Evolutionary conservation across 2,113 vertebrate species (phyloP).

Genomic region (Nothobranchius furzeri): DNA sequence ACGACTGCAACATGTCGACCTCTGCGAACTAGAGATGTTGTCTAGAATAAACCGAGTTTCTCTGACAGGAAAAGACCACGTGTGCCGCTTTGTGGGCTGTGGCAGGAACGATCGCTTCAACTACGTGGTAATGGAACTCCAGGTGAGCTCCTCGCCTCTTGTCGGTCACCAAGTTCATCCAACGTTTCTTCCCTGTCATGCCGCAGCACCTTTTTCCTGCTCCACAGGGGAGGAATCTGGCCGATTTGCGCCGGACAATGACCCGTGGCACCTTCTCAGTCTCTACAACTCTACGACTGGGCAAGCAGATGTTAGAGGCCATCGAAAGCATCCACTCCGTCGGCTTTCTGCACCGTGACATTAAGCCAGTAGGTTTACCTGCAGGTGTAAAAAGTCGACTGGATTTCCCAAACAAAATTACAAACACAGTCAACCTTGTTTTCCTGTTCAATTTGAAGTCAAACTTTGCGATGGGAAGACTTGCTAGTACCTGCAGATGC

Average conservation of each 20-base stretch:
- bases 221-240: slow-evolving; percentile 92
- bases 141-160: slow-evolving; percentile 75
- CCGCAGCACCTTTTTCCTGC: neutral
- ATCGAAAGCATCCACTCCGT: slow-evolving; percentile 98
- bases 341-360: slow-evolving; percentile 96
- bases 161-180: neutral
- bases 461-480: slow-evolving; percentile 98
- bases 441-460: slow-evolving; percentile 78
- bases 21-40: too few relatives aligned
- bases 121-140: slow-evolving; percentile 98
- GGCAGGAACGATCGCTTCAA: slow-evolving; percentile 98
- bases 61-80: slow-evolving; percentile 92
- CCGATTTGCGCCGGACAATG: slow-evolving; percentile 93
- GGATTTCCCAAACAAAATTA: neutral
- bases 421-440: neutral
- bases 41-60: neutral
- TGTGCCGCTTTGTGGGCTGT: slow-evolving; percentile 97
- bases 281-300: slow-evolving; percentile 92
- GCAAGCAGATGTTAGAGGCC: slow-evolving; percentile 93
- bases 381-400: neutral
- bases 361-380: slow-evolving; percentile 89
- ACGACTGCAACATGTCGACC: too few relatives aligned
- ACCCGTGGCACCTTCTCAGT: slow-evolving; percentile 89
- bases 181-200: neutral
- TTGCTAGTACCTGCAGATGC: slow-evolving; percentile 93